Base-by-base conservation (phyloP, 53 echinoderm and acorn worm species). In the Holothuria leucospilota region DNA sequence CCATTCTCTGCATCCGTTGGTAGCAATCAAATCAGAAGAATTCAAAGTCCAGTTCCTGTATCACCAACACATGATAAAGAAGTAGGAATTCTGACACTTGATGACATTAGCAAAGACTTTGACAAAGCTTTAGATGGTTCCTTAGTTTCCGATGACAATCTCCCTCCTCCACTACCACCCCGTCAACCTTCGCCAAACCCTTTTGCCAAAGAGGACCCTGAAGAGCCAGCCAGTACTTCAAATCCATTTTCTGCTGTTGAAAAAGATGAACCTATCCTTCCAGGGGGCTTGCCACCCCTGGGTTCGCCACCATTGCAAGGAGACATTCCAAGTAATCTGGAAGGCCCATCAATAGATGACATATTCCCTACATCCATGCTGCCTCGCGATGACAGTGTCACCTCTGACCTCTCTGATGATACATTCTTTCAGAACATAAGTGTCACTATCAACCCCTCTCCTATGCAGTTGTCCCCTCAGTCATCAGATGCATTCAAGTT, bases 331-430 rank as follows among this genome's bases (percentile, higher is more conserved):
- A 20, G 79, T 81, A 4, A 13, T 68, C 34, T 65, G 81, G 56
- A 56, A 30, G 39, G 39, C 39, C 30, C 38, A 29, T 20, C 49
- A 18, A 20, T 42, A 20, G 34, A 30, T 29, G 56, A 56, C 56
- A 56, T 56, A 0, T 56, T 56, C 56, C 79, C 78, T 20, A 69
- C 85, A 13, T 20, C 46, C 26, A 59, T 28, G 42, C 85, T 96
- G 29, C 87, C 89, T 8, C 87, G 96, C 1, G 96, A 96, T 42
- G 98, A 97, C 78, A 97, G 98, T 58, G 78, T 97, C 39, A 82
- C 91, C 0, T 97, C 98, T 1, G 98, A 97, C 59, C 91, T 95
- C 69, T 95, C 98, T 0, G 95, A 95, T 40, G 98, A 97, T 85
- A 89, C 89, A 51, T 92, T 93, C 63, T 86, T 93, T 68, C 90